phyloP scores from a whole-genome alignment of 2,888 invertebrate species.

The Diarsia mendica region DNA sequence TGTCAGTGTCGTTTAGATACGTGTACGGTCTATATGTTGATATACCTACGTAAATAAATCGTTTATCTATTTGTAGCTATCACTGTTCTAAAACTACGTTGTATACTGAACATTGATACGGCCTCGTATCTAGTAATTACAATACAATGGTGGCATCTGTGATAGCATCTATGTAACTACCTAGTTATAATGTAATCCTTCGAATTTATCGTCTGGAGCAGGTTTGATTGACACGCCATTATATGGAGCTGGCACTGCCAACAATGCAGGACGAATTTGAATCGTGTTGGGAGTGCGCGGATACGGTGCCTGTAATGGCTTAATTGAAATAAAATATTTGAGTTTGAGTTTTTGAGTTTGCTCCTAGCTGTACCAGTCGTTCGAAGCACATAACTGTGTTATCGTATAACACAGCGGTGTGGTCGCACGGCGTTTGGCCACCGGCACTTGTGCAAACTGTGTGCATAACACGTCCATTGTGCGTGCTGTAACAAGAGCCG shows the following conservation, averaged over 20 bases:
- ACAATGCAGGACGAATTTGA: constrained; percentile 31
- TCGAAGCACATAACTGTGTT: constrained; percentile 21
- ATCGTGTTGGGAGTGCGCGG: constrained; percentile 18
- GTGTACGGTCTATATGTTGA: background rate
- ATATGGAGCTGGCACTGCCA: constrained; percentile 24
- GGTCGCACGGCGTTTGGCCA: constrained; percentile 69
- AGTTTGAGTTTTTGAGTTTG: no score
- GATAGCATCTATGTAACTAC: constrained; percentile 40
- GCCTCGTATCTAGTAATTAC: constrained; percentile 55
- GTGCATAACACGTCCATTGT: constrained; percentile 80
- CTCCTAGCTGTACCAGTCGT: background rate
- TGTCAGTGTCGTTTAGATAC: constrained; percentile 6
- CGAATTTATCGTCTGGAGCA: constrained; percentile 48
- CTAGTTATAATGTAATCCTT: constrained; percentile 49
- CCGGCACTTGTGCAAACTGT: constrained; percentile 80
- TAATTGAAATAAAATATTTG: no score
- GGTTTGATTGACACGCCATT: constrained; percentile 51
- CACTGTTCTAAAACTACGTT: constrained; percentile 6
- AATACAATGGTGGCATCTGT: constrained; percentile 58
- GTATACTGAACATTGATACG: constrained; percentile 27
- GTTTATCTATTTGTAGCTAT: constrained; percentile 9
- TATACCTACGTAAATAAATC: constrained; percentile 3
- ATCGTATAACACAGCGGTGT: constrained; percentile 28
- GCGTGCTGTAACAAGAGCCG: constrained; percentile 66
- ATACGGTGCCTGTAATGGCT: no score